phyloP scores from a whole-genome alignment of 2,888 invertebrate species.

The Diarsia rubi region DNA sequence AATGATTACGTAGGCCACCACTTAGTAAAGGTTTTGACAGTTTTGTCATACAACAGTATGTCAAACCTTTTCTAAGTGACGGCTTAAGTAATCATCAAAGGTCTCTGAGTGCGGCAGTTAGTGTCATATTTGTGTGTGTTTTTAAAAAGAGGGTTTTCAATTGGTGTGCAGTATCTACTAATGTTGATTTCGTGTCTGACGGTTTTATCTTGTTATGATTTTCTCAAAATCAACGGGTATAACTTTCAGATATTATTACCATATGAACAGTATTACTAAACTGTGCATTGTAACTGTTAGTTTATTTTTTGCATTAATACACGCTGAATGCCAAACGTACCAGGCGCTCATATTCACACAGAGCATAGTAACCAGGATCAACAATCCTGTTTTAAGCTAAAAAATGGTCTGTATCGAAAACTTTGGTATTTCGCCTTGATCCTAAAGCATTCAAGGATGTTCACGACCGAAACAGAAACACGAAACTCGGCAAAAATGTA shows the following conservation, averaged over 20 bases:
- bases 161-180: neutral
- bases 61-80: too few species aligned
- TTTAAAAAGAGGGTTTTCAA: constrained; percentile 5
- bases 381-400: neutral
- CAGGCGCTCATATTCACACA: neutral
- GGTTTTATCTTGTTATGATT: neutral
- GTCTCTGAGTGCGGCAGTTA: too few species aligned
- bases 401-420: neutral
- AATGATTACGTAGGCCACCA: too few species aligned
- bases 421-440: constrained; percentile 10
- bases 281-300: neutral
- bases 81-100: too few species aligned
- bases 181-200: neutral
- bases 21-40: too few species aligned
- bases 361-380: neutral
- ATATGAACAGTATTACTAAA: neutral
- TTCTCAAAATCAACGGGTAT: neutral
- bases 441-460: neutral
- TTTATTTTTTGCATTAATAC: neutral
- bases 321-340: neutral
- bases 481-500: neutral
- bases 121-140: neutral
- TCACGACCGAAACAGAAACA: constrained; percentile 3
- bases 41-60: too few species aligned
- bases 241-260: neutral